Base-by-base conservation (phyloP, 2,888 invertebrate species). In the Tachina lurida region DNA sequence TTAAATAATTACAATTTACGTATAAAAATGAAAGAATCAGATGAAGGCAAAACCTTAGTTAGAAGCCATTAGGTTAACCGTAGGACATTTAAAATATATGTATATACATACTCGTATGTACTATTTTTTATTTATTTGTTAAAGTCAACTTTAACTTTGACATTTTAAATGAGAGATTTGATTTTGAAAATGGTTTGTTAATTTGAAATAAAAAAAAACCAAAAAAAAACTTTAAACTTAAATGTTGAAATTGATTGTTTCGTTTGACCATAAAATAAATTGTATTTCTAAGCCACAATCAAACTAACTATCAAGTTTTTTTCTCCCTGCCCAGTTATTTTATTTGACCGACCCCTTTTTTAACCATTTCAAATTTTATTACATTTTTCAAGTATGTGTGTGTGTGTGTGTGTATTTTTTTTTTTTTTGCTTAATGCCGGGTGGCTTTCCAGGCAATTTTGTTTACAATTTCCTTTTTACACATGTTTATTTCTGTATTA, bases 391-490 rank as follows among this genome's bases (percentile, higher is more conserved):
- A 41, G 31, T n/a, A 43, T 22, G 43, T 39, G 19, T 74, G 49
- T 52, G 10, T 62, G 4, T 54, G 19, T 17, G 7, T 47, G 17
- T 52, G 13, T 76, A 19, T 22, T 45, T 52, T 80, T 63, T 70
- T 47, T 10, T 43, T 10, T 70, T 47, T 10, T 43, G 7, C 60
- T 43, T 68, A 52, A 10, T 60, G 52, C 56, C 63, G 52, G 52
- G 62, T 68, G 68, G 75, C 39, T 81, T 81, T 86, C 67, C 86
- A 78, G 76, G 81, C 86, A 86, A 80, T 86, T 86, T 86, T 86
- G 83, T 83, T 80, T 79, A 86, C 86, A 86, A 83, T 86, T 86
- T 86, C 86, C 86, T 86, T 73, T 65, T 85, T 83, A 86, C 86
- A 86, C 78, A 86, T 83, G 83, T 79, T 82, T 78, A 67, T 77